Percentiles rank a stretch among this genome's conserved stretches.
phyloP scores from a whole-genome alignment of 2,888 invertebrate species.

The Ennomos quercinarius region DNA sequence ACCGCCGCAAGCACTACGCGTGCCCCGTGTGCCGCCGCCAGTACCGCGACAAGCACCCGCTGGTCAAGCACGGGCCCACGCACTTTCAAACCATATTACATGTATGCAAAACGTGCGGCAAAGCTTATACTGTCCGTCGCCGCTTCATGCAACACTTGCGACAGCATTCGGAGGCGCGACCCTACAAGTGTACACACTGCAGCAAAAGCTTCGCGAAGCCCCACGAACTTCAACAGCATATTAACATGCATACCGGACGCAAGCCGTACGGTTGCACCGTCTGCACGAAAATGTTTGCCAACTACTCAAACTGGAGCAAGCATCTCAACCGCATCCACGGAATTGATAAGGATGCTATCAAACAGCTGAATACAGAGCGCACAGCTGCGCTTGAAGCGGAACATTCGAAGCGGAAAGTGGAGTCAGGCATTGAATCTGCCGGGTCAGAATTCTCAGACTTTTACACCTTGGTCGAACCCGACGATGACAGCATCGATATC shows the following conservation, averaged over 20 bases:
- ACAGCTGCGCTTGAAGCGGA: neutral
- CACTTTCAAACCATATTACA: constrained; percentile 71
- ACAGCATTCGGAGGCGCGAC: constrained; percentile 71
- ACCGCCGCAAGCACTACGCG: constrained; percentile 64
- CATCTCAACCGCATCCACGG: constrained; percentile 76
- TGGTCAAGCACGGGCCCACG: constrained; percentile 63
- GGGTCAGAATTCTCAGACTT: constrained; percentile 48
- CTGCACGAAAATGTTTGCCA: constrained; percentile 84
- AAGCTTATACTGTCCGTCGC: constrained; percentile 1
- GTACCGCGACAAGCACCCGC: constrained; percentile 77
- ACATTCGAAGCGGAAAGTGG: constrained; percentile 14
- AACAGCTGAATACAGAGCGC: constrained; percentile 11
- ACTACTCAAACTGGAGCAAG: constrained; percentile 85
- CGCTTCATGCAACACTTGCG: constrained; percentile 55
- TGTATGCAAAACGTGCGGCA: constrained; percentile 79
- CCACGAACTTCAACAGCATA: constrained; percentile 75
- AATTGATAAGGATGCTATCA: constrained; percentile 45
- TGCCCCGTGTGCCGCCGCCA: constrained; percentile 85
- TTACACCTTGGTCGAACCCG: constrained; percentile 23
- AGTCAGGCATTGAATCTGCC: constrained; percentile 45
- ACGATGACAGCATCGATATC: constrained; percentile 21
- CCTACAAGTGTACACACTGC: constrained; percentile 81
- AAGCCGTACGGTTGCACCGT: constrained; percentile 83
- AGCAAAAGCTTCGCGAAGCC: constrained; percentile 71
- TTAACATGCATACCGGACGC: constrained; percentile 84